Base-by-base conservation (phyloP, 2,888 invertebrate genomes). In the Synanthedon formicaeformis region DNA sequence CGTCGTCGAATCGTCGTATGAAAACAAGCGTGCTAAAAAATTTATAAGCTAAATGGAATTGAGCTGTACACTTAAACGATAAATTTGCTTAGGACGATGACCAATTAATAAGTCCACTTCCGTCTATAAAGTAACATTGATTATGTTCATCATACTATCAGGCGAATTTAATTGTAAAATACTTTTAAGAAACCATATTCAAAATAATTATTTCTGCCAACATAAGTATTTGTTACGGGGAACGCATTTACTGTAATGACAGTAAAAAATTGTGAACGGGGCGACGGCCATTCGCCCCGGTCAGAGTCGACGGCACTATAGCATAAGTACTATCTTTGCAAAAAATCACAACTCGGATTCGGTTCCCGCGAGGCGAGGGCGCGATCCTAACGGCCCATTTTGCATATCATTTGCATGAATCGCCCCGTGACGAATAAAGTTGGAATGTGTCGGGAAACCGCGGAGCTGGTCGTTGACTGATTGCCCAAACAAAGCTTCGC, bases 401-500 rank as follows among this genome's bases (percentile, higher is more conserved):
- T 66, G 76, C 75, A 78, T 81, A 80, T 79, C 73, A 68, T 71
- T 71, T 69, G 73, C 75, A 73, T 75, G 80, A 76, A 79, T 81
- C 81, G 75, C 62, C 70, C 65, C 60, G 62, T 78, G 78, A 81
- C 75, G 72, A 78, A 71, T 61, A 57, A 57, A 52, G 54, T 57
- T 56, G 73, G 79, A 75, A 83, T 80, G 75, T 61, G 67, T 57
- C 69, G 64, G 76, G 75, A 75, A 69, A 67, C 65, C 61, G 65
- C 60, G 60, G 60, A 62, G 64, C 60, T 72, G 78, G 75, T 73
- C 78, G 77, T 77, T 77, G 75, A 78, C 76, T 76, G 80, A 71
- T 70, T 69, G 66, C 65, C 70, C 70, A 72, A 76, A 71, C 72
- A 60, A 50, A 50, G 51, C 11, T 57, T 34, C 34, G 6, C 34